phyloP scores from a whole-genome alignment of 2,888 invertebrate genomes.

The Orthonevra nobilis region DNA sequence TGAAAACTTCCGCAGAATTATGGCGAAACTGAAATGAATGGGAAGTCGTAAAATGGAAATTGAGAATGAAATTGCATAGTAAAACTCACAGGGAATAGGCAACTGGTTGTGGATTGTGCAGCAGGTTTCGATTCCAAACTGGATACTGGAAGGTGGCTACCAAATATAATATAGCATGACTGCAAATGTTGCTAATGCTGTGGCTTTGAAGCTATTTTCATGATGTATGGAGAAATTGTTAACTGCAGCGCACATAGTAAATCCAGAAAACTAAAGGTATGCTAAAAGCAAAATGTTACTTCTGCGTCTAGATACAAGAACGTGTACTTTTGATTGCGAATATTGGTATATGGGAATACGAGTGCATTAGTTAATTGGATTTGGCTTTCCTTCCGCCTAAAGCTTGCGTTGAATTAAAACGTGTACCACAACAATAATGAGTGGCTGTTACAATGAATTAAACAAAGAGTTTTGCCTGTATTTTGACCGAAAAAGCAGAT shows the following conservation, averaged over 20 bases:
- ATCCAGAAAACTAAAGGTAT: too few relatives aligned
- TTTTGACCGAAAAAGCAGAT: too few relatives aligned
- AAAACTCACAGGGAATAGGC: background rate
- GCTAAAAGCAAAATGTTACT: too few relatives aligned
- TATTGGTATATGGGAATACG: too few relatives aligned
- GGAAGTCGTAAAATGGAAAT: constrained; percentile 27
- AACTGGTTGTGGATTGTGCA: constrained; percentile 13
- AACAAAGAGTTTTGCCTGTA: too few relatives aligned
- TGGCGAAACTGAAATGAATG: constrained; percentile 28
- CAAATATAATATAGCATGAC: background rate
- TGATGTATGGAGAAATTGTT: background rate
- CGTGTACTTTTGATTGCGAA: too few relatives aligned
- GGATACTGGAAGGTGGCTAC: background rate
- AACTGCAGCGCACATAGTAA: background rate
- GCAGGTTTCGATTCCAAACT: background rate
- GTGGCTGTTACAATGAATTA: too few relatives aligned
- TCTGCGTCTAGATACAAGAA: too few relatives aligned
- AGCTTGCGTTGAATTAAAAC: too few relatives aligned
- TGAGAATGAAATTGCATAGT: constrained; percentile 27
- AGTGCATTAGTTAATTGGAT: too few relatives aligned
- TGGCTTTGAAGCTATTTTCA: background rate
- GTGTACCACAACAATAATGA: too few relatives aligned
- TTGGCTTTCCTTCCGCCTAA: too few relatives aligned
- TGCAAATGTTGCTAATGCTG: background rate
- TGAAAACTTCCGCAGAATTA: constrained; percentile 29